Conservation (phyloP, 2,888 invertebrate species). For the Dusona sp. region DNA sequence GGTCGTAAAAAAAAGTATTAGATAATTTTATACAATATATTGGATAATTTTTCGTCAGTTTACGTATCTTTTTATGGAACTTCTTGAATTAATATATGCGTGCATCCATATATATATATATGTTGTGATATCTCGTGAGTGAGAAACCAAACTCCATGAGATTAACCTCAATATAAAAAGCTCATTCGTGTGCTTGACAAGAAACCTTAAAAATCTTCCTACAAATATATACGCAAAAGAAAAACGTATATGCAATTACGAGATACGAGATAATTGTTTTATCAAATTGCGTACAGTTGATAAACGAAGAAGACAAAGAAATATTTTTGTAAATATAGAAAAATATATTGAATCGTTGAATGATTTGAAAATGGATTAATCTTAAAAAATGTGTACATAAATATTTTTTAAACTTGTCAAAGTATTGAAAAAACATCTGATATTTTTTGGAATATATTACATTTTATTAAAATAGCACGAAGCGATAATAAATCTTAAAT, state of each 20-base stretch:
- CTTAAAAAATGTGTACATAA: background rate
- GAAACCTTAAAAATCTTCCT: conserved; percentile 74
- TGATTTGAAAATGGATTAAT: background rate
- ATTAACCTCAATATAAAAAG: conserved; percentile 79
- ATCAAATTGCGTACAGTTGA: background rate
- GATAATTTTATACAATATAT: background rate
- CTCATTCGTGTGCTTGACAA: conserved; percentile 62
- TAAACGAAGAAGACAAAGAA: background rate
- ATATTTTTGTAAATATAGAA: background rate
- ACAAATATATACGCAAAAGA: background rate
- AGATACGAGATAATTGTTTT: background rate
- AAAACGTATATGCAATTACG: background rate
- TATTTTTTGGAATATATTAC: no score
- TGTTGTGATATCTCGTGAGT: conserved; percentile 33
- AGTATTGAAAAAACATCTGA: no score
- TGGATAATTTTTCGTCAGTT: background rate
- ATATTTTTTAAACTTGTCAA: no score
- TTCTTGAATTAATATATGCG: background rate
- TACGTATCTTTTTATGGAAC: background rate
- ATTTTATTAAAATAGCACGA: background rate
- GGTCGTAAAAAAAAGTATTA: conserved; percentile 17
- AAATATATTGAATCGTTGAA: background rate
- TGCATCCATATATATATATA: background rate
- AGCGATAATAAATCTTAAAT: background rate
- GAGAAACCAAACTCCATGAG: conserved; percentile 73